A percentile compares a stretch with the other conserved stretches of the same genome.
Evolutionary conservation across 2,888 invertebrate species (phyloP).

Genomic region (Drosophila koepferae): DNA sequence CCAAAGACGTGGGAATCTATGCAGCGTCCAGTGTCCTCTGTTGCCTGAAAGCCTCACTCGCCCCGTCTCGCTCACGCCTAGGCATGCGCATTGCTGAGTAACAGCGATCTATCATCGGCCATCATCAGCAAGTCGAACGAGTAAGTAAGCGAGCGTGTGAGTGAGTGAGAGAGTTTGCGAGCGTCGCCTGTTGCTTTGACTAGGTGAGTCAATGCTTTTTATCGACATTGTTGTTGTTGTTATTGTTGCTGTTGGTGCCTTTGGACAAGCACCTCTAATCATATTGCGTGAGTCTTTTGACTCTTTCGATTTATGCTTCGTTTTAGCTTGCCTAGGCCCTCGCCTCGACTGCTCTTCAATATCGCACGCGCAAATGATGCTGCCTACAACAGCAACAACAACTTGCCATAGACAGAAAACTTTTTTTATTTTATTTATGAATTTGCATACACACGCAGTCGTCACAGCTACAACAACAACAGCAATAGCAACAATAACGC

Average conservation of each 20-base stretch:
- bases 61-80: constrained; percentile 1
- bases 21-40: constrained; percentile 29
- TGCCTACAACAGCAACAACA: constrained; percentile 29
- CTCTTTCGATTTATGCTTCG: constrained; percentile 20
- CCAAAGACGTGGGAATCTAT: constrained; percentile 40
- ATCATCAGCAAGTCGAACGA: constrained; percentile 30
- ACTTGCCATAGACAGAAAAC: constrained; percentile 55
- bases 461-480: constrained; percentile 20
- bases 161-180: neutral
- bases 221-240: constrained; percentile 20
- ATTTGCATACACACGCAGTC: constrained; percentile 77
- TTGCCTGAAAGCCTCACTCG: neutral
- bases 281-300: constrained; percentile 37
- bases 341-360: constrained; percentile 35
- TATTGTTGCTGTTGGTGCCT: constrained; percentile 5
- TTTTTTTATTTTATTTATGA: constrained; percentile 67
- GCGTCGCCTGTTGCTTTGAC: constrained; percentile 28
- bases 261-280: constrained; percentile 39
- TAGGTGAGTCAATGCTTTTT: constrained; percentile 69
- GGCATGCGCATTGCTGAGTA: constrained; percentile 23
- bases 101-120: constrained; percentile 59
- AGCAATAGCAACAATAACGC: constrained; percentile 31
- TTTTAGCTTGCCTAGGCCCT: constrained; percentile 22
- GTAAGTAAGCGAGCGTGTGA: neutral
- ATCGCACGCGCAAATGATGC: constrained; percentile 76